Evolutionary conservation across 2,113 vertebrate species (phyloP).

Genomic region (Dromiciops gliroides): DNA sequence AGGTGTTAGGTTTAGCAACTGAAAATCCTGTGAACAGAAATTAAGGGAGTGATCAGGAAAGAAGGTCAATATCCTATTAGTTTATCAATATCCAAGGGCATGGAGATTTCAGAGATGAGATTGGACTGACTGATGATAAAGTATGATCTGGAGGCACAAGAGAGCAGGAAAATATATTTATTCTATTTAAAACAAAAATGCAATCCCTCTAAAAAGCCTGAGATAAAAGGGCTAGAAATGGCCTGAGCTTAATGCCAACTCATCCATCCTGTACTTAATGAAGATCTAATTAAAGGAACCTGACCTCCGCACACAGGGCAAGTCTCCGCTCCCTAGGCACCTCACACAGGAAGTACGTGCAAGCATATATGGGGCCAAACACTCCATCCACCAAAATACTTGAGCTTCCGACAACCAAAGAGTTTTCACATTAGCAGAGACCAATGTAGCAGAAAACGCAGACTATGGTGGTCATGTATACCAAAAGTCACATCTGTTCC

Average conservation of each 20-base stretch:
- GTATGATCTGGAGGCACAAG: constrained; percentile 39
- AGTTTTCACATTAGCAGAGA: constrained; percentile 16
- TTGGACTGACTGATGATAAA: constrained; percentile 13
- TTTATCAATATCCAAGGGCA: constrained; percentile 12
- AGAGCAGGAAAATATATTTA: constrained; percentile 36
- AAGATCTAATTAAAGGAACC: not conserved
- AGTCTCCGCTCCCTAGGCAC: constrained; percentile 24
- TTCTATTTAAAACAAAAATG: constrained; percentile 51
- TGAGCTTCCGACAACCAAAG: not conserved
- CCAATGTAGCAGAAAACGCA: constrained; percentile 12
- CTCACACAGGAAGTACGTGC: constrained; percentile 21
- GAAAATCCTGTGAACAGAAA: not conserved
- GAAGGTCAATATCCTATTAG: constrained; percentile 32
- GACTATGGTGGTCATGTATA: not conserved
- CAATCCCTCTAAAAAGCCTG: constrained; percentile 27
- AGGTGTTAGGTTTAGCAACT: constrained; percentile 14
- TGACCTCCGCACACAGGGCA: constrained; percentile 20
- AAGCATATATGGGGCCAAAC: not conserved
- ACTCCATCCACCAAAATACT: constrained; percentile 11
- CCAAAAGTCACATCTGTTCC: constrained; percentile 28
- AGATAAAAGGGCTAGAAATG: not conserved
- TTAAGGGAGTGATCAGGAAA: constrained; percentile 17
- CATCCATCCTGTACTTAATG: constrained; percentile 3
- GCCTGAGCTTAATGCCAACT: constrained; percentile 53
- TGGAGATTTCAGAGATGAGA: constrained; percentile 36